Base-by-base conservation (phyloP, 2,888 invertebrate species). In the Acrobasis consociella region DNA sequence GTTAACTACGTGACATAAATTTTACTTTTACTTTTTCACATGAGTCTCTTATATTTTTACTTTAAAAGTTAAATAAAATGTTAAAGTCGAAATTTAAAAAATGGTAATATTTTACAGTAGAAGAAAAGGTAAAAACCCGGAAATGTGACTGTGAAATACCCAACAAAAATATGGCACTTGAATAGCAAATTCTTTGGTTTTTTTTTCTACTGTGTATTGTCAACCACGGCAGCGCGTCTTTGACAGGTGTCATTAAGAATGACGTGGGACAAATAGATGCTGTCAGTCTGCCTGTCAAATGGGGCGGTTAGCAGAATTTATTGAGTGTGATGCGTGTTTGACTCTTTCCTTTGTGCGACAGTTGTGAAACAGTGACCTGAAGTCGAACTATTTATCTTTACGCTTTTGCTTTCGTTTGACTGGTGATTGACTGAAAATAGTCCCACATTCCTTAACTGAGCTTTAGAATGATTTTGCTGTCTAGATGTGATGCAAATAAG, bases 161-260 rank as follows among this genome's bases (percentile, higher is more conserved):
- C 53, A 31, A 59, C 5, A n/a, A 13, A 38, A 3, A n/a, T n/a
- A 39, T 67, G 68, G 64, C 70, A 69, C 62, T 64, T 64, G 63
- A 50, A 66, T 72, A 69, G 70, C 69, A 69, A 67, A 67, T 70
- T 69, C 64, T 68, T 64, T 37, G 17, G 39, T 60, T 66, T 73
- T 77, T 78, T 78, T 80, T 39, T 75, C 67, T 71, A 70, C 62
- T 49, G 63, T 66, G 74, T 72, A 82, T 82, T 81, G 81, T 80
- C 70, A 74, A 37, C 38, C 16, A 39, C 50, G 37, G 37, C 38
- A 60, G 59, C 50, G 31, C 59, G 50, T 60, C 50, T 74, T 72
- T 81, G 83, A 84, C 85, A 87, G 82, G 76, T 71, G 75, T 71
- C 76, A 84, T 84, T 84, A 78, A 80, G 78, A 76, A 74, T 76